These are phyloP conservation scores for Melanotaenia parkinsoni DNA, from an alignment of 2,797 vertebrate species.

Conservation along the genomic window DNA sequence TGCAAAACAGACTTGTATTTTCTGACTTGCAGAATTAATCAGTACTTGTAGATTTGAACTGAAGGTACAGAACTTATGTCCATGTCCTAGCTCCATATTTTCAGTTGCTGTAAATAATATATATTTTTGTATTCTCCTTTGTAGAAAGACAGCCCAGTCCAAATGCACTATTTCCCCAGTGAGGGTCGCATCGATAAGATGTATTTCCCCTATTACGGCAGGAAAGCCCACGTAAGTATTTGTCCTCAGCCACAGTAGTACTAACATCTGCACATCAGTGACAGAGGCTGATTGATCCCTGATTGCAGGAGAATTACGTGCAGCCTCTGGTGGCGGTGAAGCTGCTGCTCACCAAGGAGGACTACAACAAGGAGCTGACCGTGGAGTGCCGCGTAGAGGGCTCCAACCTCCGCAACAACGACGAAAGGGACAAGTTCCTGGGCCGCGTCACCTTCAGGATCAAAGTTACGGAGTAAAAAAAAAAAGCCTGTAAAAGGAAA, in stretches of 20 bases:
- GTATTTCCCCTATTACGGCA: slow-evolving; percentile 98
- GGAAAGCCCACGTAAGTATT: slow-evolving; percentile 92
- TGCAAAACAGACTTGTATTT: no score
- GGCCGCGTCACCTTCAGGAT: slow-evolving; percentile 92
- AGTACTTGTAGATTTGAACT: no score
- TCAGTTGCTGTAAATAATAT: no score
- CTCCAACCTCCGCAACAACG: slow-evolving; percentile 88
- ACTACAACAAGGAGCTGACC: slow-evolving; percentile 84
- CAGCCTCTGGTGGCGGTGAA: slow-evolving; percentile 95
- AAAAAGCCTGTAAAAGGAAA: slow-evolving; percentile 18
- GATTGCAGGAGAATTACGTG: slow-evolving; percentile 86
- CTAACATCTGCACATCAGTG: slow-evolving; percentile 23
- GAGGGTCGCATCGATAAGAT: slow-evolving; percentile 89
- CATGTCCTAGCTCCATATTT: no score
- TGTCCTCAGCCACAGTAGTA: background rate
- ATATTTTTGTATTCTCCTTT: slow-evolving; percentile 26
- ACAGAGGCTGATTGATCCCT: slow-evolving; percentile 25
- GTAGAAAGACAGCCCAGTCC: slow-evolving; percentile 78
- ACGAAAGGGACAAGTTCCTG: slow-evolving; percentile 95
- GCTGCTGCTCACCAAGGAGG: slow-evolving; percentile 82
- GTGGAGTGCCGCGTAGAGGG: slow-evolving; percentile 93
- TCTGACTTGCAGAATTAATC: no score
- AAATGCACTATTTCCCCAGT: slow-evolving; percentile 86
- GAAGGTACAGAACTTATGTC: no score
- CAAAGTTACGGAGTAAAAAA: slow-evolving; percentile 83